Base-by-base conservation (phyloP, 1,140 invertebrate species). In the Conus betulinus region DNA sequence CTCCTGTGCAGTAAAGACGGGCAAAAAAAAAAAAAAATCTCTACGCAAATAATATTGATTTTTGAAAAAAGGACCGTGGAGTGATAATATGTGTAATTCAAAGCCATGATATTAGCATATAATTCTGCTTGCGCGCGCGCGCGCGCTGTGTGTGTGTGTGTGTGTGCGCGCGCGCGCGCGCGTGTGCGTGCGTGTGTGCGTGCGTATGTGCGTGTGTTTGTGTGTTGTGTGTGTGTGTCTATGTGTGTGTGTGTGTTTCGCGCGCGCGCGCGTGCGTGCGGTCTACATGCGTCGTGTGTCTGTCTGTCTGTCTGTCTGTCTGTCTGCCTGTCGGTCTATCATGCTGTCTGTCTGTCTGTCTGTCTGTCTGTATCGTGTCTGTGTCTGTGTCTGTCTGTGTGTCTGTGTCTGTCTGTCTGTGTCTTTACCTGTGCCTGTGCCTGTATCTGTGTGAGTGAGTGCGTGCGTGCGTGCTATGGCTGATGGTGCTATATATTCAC, bases 301-400 rank as follows among this genome's bases (percentile, higher is more conserved):
- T 79, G 27, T 39, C 5, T 79, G n/a, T 79, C 11, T 51, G 25
- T 79, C 11, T 79, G 5, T 52, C 11, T 20, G 1, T 52, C 11
- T 10, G 8, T 79, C 11, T 52, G 1, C 51, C 25, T 79, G 25
- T 60, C 78, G 6, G 13, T 79, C 10, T 79, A 23, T 79, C 10
- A 39, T 4, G 5, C 11, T 39, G 78, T 79, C 5, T 79, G 78
- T 79, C 25, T 79, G 78, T 79, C 25, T 79, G 78, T 79, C 8
- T 39, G 15, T 79, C 25, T 79, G 78, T 79, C 25, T 79, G 78
- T 79, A 13, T 79, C n/a, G 15, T 79, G 78, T 79, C 25, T 79
- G 78, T 60, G 57, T 60, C 8, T 60, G 57, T 60, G 1, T 60
- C 1, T 60, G 57, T 60, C 8, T 60, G 57, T 60, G 57, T 60